Base-by-base conservation (phyloP, 2,888 invertebrate genomes). In the Yponomeuta plumbellus region DNA sequence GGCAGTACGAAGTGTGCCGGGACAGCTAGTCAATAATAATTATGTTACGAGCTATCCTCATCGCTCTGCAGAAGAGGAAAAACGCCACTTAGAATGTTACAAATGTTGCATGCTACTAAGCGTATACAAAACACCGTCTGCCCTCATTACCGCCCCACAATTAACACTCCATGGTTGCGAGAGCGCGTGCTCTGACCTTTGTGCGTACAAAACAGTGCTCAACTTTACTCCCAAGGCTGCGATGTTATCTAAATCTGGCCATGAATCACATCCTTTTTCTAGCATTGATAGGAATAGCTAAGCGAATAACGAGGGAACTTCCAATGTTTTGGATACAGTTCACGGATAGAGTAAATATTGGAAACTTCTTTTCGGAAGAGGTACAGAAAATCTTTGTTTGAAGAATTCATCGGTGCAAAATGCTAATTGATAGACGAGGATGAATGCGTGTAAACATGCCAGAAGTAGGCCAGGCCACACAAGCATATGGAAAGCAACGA, bases 131-230 rank as follows among this genome's bases (percentile, higher is more conserved):
- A 17, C 44, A 13, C 44, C 1, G 61, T 13, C 61, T 44, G 40
- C 13, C 63, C 73, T 80, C 76, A 83, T 85, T 86, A 85, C 77
- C 79, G 74, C 68, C 72, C 13, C 17, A 75, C 77, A 81, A 85
- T 90, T 86, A 86, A 75, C 84, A 80, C 84, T 82, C 75, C 80
- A 77, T 74, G 80, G 75, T 75, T 77, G 70, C 76, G 76, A 77
- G 76, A 77, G 71, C 66, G 62, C 21, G n/a, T n/a, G n/a, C n/a
- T n/a, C n/a, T n/a, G n/a, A n/a, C n/a, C n/a, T n/a, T n/a, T n/a
- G n/a, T n/a, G n/a, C n/a, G 44, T 1, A 63, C 63, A 63, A 63
- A 61, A 61, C 26, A 59, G 22, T 21, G 39, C 39, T 20, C 26
- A 62, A 39, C 39, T 62, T 62, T 4, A 11, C 21, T 59, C 59